phyloP scores from a whole-genome alignment of 2,797 vertebrate genomes.

The Channallabes apus region DNA sequence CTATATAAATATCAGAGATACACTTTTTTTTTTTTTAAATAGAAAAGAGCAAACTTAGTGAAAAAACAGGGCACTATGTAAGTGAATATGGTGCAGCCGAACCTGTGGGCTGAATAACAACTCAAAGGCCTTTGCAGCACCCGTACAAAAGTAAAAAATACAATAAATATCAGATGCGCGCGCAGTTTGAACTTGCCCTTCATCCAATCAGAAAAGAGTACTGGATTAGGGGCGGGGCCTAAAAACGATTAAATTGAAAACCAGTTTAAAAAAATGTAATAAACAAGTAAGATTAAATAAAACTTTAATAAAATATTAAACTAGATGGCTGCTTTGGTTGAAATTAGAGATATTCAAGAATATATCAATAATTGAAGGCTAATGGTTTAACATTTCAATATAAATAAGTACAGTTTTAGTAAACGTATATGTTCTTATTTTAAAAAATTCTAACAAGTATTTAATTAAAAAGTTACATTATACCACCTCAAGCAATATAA shows the following conservation, averaged over 20 bases:
- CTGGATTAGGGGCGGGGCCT: conserved; percentile 1
- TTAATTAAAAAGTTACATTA: background rate
- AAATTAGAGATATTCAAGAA: too few species aligned
- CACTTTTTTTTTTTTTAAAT: too few species aligned
- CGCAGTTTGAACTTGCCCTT: background rate
- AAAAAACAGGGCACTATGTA: background rate
- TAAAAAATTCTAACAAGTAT: too few species aligned
- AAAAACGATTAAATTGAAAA: background rate
- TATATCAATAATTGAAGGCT: background rate
- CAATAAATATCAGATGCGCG: background rate
- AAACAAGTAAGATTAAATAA: background rate
- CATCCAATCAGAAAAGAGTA: background rate
- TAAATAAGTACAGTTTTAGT: background rate
- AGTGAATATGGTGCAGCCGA: background rate
- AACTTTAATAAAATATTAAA: background rate
- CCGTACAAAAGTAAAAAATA: too few species aligned
- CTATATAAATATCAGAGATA: background rate
- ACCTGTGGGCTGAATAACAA: background rate
- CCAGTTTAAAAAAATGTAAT: background rate
- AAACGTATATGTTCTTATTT: background rate
- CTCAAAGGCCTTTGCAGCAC: background rate
- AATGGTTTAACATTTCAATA: background rate
- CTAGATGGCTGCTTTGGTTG: too few species aligned
- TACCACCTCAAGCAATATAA: background rate
- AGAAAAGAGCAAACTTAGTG: background rate